A percentile compares a stretch with the other conserved stretches of the same genome.
phyloP scores from a whole-genome alignment of 2,797 vertebrate species.

The Fratercula arctica region DNA sequence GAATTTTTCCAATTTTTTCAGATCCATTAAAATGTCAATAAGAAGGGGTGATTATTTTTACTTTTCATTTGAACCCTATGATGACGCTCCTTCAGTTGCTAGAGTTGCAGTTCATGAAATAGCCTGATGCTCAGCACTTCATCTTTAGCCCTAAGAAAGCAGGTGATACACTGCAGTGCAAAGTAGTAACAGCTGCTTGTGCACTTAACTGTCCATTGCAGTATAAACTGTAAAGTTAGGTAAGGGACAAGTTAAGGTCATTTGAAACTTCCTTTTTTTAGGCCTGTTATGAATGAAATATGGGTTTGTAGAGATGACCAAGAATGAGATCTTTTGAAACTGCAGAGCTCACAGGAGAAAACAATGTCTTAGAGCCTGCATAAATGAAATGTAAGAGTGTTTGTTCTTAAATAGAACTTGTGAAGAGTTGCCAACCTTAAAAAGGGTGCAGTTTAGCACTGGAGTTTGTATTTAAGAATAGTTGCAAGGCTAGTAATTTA shows the following conservation, averaged over 20 bases:
- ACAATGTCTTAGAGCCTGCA: neutral
- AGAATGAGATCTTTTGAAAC: neutral
- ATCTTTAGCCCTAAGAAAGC: neutral
- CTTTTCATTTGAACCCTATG: neutral
- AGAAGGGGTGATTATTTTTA: neutral
- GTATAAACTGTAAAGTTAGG: neutral
- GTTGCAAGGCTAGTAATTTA: neutral
- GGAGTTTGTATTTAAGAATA: neutral
- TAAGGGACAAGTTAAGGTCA: neutral
- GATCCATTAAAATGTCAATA: neutral
- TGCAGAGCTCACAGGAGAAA: neutral
- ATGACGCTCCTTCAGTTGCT: neutral
- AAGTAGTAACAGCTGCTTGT: neutral
- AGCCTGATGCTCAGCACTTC: neutral
- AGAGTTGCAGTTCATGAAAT: neutral
- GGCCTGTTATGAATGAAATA: neutral
- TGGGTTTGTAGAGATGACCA: neutral
- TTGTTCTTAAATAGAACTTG: neutral
- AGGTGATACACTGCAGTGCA: neutral
- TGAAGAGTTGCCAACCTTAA: neutral
- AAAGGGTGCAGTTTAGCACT: neutral
- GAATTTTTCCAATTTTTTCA: neutral
- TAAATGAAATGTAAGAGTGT: neutral
- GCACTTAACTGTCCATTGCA: neutral
- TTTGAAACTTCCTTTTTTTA: neutral